Base-by-base conservation (phyloP, 1,140 invertebrate species). In the Oryzaephilus surinamensis region DNA sequence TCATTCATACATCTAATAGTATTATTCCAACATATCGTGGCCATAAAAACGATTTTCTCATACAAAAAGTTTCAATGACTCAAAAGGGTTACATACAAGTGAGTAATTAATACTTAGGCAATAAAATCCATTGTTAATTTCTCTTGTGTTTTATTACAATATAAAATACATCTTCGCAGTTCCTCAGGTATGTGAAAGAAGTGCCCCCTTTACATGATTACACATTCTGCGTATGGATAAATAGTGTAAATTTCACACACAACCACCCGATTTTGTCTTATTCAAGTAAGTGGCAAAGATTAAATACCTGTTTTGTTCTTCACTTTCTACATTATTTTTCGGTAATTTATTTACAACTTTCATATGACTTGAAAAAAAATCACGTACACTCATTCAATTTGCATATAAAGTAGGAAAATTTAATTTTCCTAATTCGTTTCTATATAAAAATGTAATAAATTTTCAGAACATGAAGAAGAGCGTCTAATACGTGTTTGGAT, bases 41-140 rank as follows among this genome's bases (percentile, higher is more conserved):
- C n/a, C n/a, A n/a, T n/a, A n/a, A n/a, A n/a, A n/a, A n/a, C n/a
- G 33, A 36, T 14, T 24, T n/a, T 16, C 33, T 16, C 10, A 50
- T 55, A 38, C 70, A 74, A 37, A 76, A 75, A 58, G 69, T 72
- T 7, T 53, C 63, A 1, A 54, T 80, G 5, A 75, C 74, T 0
- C 76, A 79, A 54, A 73, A 71, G 48, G 75, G 76, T 39, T 80
- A 73, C 44, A 72, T 76, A 35, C 77, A 79, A 70, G 77, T 78
- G 53, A 61, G 50, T 17, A 24, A 21, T n/a, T n/a, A n/a, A n/a
- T n/a, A n/a, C n/a, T n/a, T n/a, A n/a, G n/a, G 11, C 28, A 37
- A 46, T 44, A 20, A 26, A 15, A 15, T 29, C 12, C 4, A 20
- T 19, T 24, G 23, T 24, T 4, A 10, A n/a, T 24, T 24, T 24